phyloP scores from a whole-genome alignment of 2,113 vertebrate species.

The Ginglymostoma cirratum region DNA sequence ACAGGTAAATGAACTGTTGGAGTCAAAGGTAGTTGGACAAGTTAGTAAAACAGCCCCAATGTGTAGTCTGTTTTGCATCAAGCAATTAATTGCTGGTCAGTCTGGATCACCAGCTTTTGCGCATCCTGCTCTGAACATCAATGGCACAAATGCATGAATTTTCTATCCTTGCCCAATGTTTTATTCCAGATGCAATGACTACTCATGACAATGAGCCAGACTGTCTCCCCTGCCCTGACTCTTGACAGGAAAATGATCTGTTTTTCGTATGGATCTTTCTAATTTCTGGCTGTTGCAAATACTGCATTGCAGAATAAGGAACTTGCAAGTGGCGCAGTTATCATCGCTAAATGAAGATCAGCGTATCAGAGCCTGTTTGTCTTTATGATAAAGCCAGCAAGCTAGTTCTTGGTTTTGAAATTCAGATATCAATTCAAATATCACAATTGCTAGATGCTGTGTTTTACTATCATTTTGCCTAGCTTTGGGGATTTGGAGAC shows the following conservation, averaged over 20 bases:
- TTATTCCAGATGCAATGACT: background rate
- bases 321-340: slow-evolving; percentile 16
- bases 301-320: background rate
- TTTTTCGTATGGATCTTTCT: background rate
- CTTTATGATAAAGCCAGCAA: background rate
- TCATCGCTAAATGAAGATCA: background rate
- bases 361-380: background rate
- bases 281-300: background rate
- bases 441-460: background rate
- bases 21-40: background rate
- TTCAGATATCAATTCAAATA: background rate
- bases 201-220: background rate
- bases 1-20: slow-evolving; percentile 61
- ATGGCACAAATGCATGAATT: background rate
- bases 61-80: background rate
- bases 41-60: background rate
- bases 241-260: background rate
- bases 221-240: background rate
- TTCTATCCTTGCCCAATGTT: background rate
- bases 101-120: background rate
- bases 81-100: background rate
- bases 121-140: background rate
- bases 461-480: background rate
- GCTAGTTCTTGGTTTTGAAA: background rate
- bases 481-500: no score